A percentile compares a stretch with the other conserved stretches of the same genome.
Conservation (phyloP, 2,797 vertebrate genomes). For the Myioborus miniatus region DNA sequence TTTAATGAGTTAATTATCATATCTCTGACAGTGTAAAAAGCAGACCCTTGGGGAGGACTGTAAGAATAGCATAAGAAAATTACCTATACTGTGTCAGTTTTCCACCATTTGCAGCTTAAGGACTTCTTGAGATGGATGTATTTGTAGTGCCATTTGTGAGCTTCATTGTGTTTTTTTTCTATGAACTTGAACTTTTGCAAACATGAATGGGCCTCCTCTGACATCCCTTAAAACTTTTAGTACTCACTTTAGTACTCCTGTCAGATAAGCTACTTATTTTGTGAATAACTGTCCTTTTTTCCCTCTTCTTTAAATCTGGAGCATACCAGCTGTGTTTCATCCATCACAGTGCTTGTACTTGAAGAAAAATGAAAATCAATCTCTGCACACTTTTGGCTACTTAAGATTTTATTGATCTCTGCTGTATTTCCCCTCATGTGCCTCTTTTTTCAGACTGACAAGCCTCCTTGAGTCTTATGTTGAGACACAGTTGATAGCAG, state of each 20-base stretch:
- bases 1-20: neutral
- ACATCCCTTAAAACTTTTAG: neutral
- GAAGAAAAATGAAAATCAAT: neutral
- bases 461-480: neutral
- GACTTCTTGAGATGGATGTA: neutral
- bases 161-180: neutral
- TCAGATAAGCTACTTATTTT: neutral
- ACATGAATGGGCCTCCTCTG: neutral
- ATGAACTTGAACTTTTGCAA: neutral
- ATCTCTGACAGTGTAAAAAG: neutral
- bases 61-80: neutral
- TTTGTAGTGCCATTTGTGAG: neutral
- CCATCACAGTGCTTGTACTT: neutral
- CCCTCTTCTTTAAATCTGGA: neutral
- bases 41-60: neutral
- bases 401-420: neutral
- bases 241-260: neutral
- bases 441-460: neutral
- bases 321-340: neutral
- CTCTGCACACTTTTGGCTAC: neutral
- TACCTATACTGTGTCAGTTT: neutral
- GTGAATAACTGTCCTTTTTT: neutral
- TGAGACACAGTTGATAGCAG: neutral
- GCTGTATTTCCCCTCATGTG: neutral
- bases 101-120: neutral